These are phyloP conservation scores for Trilocha varians DNA, from an alignment of 2,888 invertebrate genomes.

Conservation along the genomic window DNA sequence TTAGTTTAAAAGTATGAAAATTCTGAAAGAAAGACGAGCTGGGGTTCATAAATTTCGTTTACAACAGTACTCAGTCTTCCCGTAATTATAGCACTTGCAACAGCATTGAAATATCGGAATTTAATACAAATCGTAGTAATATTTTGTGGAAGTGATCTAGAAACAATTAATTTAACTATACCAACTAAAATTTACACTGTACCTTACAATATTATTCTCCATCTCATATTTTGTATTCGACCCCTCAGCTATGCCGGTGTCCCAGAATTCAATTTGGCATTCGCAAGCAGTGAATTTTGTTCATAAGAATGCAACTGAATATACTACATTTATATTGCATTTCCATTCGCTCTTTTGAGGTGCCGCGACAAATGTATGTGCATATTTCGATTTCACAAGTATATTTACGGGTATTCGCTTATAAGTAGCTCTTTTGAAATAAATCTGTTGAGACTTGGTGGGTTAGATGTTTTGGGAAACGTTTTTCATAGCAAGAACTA, in stretches of 20 bases:
- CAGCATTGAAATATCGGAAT: too few species aligned
- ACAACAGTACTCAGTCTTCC: too few species aligned
- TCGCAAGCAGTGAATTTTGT: conserved; percentile 12
- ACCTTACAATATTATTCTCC: background rate
- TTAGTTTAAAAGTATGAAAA: too few species aligned
- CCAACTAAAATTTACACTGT: too few species aligned
- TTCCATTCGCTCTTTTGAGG: conserved; percentile 7
- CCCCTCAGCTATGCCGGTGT: conserved; percentile 14
- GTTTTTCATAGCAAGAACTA: too few species aligned
- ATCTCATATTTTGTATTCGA: conserved; percentile 9
- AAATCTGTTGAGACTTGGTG: background rate
- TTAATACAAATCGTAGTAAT: too few species aligned
- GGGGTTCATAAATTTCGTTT: too few species aligned
- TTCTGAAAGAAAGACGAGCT: too few species aligned
- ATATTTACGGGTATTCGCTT: conserved; percentile 6
- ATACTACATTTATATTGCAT: conserved; percentile 8
- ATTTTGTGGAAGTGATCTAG: too few species aligned
- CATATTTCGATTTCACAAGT: conserved; percentile 9
- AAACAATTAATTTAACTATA: too few species aligned
- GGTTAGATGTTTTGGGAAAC: too few species aligned
- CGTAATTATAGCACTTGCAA: too few species aligned
- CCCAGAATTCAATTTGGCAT: conserved; percentile 27
- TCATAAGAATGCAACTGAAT: conserved; percentile 15
- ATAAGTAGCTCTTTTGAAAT: conserved; percentile 1
- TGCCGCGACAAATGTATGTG: conserved; percentile 8